phyloP scores from a whole-genome alignment of 2,797 vertebrate genomes.

The Arvicola amphibius region DNA sequence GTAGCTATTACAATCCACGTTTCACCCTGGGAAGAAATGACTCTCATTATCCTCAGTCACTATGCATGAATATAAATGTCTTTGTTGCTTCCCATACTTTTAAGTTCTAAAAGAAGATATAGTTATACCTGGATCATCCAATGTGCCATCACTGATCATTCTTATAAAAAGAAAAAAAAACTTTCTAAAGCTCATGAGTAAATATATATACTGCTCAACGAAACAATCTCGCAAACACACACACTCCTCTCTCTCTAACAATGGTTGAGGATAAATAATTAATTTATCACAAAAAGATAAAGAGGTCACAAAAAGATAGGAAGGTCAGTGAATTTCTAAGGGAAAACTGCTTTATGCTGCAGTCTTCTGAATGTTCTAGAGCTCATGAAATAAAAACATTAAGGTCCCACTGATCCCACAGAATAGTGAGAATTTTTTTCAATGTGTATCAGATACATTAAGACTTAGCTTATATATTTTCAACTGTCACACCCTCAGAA shows the following conservation, averaged over 20 bases:
- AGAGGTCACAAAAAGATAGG: too few species aligned
- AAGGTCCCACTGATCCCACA: neutral
- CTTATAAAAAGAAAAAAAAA: neutral
- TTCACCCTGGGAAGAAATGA: neutral
- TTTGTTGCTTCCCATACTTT: neutral
- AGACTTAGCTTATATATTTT: neutral
- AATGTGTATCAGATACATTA: neutral
- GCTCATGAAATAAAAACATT: constrained; percentile 4
- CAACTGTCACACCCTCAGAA: constrained; percentile 28
- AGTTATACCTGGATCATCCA: neutral
- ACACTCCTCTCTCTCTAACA: neutral
- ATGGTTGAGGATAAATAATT: neutral
- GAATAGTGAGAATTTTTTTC: neutral
- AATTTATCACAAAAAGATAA: neutral
- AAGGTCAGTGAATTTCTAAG: constrained; percentile 47
- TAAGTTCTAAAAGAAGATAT: neutral
- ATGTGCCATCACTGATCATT: constrained; percentile 8
- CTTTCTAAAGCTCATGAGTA: neutral
- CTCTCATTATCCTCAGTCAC: neutral
- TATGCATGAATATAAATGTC: neutral
- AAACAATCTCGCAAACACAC: neutral
- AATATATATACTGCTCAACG: neutral
- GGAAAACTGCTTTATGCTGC: constrained; percentile 3
- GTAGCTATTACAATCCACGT: too few species aligned
- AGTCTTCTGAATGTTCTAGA: neutral